Evolutionary conservation across 2,797 vertebrate genomes (phyloP).

Genomic region (Myoxocephalus aenaeus): DNA sequence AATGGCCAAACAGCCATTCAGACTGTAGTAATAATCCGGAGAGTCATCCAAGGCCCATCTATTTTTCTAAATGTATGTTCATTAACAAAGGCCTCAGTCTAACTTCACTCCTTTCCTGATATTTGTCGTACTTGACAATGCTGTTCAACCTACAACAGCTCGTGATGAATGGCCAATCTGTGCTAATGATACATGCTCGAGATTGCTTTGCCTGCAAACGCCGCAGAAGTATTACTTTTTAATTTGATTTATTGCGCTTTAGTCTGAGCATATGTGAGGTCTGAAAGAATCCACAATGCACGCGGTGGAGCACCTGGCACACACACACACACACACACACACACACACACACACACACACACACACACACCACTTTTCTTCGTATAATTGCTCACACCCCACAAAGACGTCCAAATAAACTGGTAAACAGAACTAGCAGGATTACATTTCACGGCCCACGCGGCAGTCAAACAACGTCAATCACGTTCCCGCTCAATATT

Average conservation of each 20-base stretch:
- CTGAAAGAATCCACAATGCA: conserved; percentile 63
- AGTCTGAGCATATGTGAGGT: conserved; percentile 74
- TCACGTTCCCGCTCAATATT: conserved; percentile 48
- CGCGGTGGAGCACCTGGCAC: conserved; percentile 55
- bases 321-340: conserved; percentile 21
- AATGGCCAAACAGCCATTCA: conserved; percentile 55
- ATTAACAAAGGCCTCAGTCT: conserved; percentile 57
- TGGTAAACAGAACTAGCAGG: conserved; percentile 26
- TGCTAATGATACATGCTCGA: conserved; percentile 70
- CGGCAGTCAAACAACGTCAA: conserved; percentile 49
- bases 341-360: conserved; percentile 21
- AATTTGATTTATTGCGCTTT: conserved; percentile 84
- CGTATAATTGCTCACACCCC: neutral
- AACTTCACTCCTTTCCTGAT: conserved; percentile 56
- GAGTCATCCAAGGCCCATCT: conserved; percentile 51
- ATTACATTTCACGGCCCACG: conserved; percentile 22
- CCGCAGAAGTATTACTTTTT: conserved; percentile 78
- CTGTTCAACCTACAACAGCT: conserved; percentile 63
- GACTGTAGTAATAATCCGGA: conserved; percentile 59
- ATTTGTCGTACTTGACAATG: conserved; percentile 67
- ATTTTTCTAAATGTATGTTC: conserved; percentile 69
- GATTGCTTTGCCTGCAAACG: conserved; percentile 76
- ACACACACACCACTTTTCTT: conserved; percentile 7
- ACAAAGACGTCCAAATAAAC: conserved; percentile 35
- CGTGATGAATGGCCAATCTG: conserved; percentile 77